Evolutionary conservation across 2,888 invertebrate species (phyloP), one percentile per base, ranked within the genome.

Genomic region (Meiosimyza decipiens): DNA sequence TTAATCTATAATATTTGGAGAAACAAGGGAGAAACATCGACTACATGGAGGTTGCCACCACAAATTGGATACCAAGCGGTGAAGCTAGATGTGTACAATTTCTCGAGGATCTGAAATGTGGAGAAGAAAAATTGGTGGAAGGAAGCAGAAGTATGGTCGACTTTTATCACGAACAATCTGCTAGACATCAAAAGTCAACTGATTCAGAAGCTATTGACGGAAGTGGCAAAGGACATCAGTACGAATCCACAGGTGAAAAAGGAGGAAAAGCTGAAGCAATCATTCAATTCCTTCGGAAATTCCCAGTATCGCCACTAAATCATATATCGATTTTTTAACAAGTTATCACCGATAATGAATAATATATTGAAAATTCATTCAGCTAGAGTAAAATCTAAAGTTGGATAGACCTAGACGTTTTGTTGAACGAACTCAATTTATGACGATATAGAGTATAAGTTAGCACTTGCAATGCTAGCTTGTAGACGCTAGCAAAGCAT

Each of bases 1-100:
- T 57, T 28, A 73, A 73, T 69, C 49, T 64, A 59, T 2, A 54
- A 55, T 73, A 73, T 73, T 57, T 69, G 12, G 2, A 9, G 69
- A 73, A 64, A 11, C 69, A 73, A 28, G 64, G 12, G 6, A 16
- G 73, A 71, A 9, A 33, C 15, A 18, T 62, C 40, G 6, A 22
- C 13, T 52, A 60, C 66, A 4, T 67, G 66, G 62, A 69, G 49
- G 40, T 69, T 62, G 54, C 72, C 72, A 22, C 68, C 68, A 13
- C 55, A 68, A 68, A 64, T 15, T 57, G 72, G 63, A 6, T 72
- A 50, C 49, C 72, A 72, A 55, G 69, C 11, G 2, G 16, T 54
- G 6, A 54, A 54, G 16, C 13, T 54, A 54, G 54, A 54, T 54
- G 54, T 54, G 15, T 54, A 54, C 54, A 54, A 54, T 54, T 54